A percentile compares a stretch with the other conserved stretches of the same genome.
phyloP scores from a whole-genome alignment of 1,140 invertebrate species.

The Tigriopus japonicus region DNA sequence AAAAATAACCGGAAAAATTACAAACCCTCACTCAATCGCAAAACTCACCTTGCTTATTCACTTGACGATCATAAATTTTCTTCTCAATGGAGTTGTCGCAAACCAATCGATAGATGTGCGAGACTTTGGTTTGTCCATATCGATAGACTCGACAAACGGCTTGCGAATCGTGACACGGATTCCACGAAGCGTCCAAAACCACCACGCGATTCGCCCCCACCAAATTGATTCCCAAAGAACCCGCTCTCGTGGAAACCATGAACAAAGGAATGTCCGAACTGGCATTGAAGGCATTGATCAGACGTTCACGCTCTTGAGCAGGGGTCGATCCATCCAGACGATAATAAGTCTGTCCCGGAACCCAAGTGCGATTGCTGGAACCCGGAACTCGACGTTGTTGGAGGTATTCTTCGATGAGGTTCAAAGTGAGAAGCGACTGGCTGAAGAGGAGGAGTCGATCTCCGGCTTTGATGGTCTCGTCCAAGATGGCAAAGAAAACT shows the following conservation, averaged over 20 bases:
- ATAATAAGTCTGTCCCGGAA: not conserved
- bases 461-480: conserved; percentile 62
- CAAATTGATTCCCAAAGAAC: conserved; percentile 91
- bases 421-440: conserved; percentile 83
- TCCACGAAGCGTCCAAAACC: conserved; percentile 97
- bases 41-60: conserved; percentile 65
- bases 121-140: conserved; percentile 84
- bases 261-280: conserved; percentile 75
- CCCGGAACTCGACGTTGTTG: conserved; percentile 56
- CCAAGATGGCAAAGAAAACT: conserved; percentile 76
- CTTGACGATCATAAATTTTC: conserved; percentile 93
- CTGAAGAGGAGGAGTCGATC: conserved; percentile 92
- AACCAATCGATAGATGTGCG: conserved; percentile 87
- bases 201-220: conserved; percentile 91
- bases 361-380: not conserved
- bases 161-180: conserved; percentile 98
- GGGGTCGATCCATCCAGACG: conserved; percentile 82
- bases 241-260: conserved; percentile 89
- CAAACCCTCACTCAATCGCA: too few relatives aligned
- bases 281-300: conserved; percentile 93
- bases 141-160: conserved; percentile 93
- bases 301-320: conserved; percentile 75
- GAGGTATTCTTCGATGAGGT: conserved; percentile 91
- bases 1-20: too few relatives aligned
- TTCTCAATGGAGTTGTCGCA: conserved; percentile 92